Conservation (phyloP, 2,797 vertebrate species). For the Salmo trutta region DNA sequence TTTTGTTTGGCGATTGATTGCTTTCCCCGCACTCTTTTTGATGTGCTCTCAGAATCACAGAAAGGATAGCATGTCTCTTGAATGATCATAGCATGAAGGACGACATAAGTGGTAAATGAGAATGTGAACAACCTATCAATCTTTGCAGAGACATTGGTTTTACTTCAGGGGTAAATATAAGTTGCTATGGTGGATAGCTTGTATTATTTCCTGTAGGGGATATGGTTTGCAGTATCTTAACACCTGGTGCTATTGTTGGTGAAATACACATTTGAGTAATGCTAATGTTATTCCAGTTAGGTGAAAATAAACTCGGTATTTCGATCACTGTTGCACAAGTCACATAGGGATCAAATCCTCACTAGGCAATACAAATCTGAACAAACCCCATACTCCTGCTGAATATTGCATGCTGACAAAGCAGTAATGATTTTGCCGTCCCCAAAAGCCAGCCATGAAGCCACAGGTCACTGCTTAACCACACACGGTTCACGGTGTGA, state of each 20-base stretch:
- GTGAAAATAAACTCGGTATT: conserved; percentile 16
- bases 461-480: conserved; percentile 79
- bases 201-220: not conserved
- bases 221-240: conserved; percentile 16
- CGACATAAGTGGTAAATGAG: not conserved
- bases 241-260: conserved; percentile 19
- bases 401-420: conserved; percentile 73
- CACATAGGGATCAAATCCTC: conserved; percentile 50
- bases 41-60: not conserved
- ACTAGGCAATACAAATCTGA: conserved; percentile 52
- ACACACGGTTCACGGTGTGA: conserved; percentile 71
- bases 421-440: conserved; percentile 74
- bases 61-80: not conserved
- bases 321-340: conserved; percentile 28
- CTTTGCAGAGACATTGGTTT: not conserved
- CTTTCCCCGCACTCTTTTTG: not conserved
- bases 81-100: not conserved
- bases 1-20: not conserved
- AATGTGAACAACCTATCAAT: not conserved
- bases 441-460: conserved; percentile 52
- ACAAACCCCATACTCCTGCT: conserved; percentile 53
- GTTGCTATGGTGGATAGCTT: not conserved
- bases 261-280: conserved; percentile 11
- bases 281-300: conserved; percentile 18
- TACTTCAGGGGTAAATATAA: not conserved